Evolutionary conservation across 2,888 invertebrate species (phyloP), one percentile per base, ranked within the genome.

Genomic region (Ryuthela nishihirai): DNA sequence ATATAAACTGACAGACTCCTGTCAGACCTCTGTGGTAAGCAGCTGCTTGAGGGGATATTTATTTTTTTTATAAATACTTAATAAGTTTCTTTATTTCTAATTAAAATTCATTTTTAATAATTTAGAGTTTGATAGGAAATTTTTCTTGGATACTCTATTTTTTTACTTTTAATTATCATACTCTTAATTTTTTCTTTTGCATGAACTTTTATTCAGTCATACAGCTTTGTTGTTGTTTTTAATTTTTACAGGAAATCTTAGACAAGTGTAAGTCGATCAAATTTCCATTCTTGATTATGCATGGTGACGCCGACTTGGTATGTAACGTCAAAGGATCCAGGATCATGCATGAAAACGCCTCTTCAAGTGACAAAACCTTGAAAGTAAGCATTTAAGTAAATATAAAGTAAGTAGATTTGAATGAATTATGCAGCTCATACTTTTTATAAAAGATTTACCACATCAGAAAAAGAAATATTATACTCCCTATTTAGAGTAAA

Each of bases 301-400:
- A 54, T 20, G 54, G 54, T 12, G 43, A 48, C 15, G 18, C 24
- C n/a, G 54, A 54, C 15, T 43, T 43, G 39, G 25, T 54, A 4
- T 54, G 54, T 18, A 42, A 54, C 18, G 29, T 54, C 7, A 25
- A 34, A 7, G 54, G 54, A 18, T 36, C 54, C 3, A 43, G 21
- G 1, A 17, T 43, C 4, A 38, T 54, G 4, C 39, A 32, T 24
- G 54, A 54, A 17, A 21, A 36, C 6, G 38, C 48, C 5, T 26
- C 34, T 15, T 43, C 54, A 1, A 18, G 26, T 6, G 54, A 54
- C 18, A 54, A 54, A 18, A 42, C 42, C 5, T 48, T 54, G 5
- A 47, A 54, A 38, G 54, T 54, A 35, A 35, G 35, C 42, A 12
- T 21, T 10, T 24, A 5, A 29, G 6, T 17, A 15, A 9, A n/a